These are phyloP conservation scores for Ericerus pela DNA, from an alignment of 1,140 invertebrate genomes.

Conservation along the genomic window DNA sequence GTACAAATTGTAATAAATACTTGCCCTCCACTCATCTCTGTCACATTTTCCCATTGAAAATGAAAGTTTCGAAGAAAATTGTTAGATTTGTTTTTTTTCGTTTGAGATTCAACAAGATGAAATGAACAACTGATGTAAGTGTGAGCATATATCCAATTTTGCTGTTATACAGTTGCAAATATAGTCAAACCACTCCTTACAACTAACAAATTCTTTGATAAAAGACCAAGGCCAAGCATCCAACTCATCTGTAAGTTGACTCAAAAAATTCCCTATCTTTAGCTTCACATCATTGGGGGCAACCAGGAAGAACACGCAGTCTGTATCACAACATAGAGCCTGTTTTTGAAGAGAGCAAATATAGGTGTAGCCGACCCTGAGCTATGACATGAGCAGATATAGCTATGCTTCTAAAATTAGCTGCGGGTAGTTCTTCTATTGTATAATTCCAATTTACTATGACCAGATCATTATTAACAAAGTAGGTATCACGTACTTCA, in stretches of 20 bases:
- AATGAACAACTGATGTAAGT: neutral
- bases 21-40: neutral
- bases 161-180: neutral
- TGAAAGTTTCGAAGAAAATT: neutral
- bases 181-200: neutral
- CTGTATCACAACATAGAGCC: conserved; percentile 33
- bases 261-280: conserved; percentile 24
- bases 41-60: neutral
- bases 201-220: conserved; percentile 25
- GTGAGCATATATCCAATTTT: neutral
- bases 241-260: neutral
- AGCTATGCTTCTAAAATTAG: no score
- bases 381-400: conserved; percentile 31
- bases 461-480: conserved; percentile 22
- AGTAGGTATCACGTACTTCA: conserved; percentile 19
- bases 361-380: conserved; percentile 31
- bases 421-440: no score
- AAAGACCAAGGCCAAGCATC: conserved; percentile 18
- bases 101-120: neutral
- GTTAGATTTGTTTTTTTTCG: neutral
- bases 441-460: no score
- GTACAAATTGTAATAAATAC: neutral
- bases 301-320: conserved; percentile 26
- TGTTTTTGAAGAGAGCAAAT: conserved; percentile 25
- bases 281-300: conserved; percentile 15